phyloP scores from a whole-genome alignment of 2,888 invertebrate species.

The Saturnia pavonia region DNA sequence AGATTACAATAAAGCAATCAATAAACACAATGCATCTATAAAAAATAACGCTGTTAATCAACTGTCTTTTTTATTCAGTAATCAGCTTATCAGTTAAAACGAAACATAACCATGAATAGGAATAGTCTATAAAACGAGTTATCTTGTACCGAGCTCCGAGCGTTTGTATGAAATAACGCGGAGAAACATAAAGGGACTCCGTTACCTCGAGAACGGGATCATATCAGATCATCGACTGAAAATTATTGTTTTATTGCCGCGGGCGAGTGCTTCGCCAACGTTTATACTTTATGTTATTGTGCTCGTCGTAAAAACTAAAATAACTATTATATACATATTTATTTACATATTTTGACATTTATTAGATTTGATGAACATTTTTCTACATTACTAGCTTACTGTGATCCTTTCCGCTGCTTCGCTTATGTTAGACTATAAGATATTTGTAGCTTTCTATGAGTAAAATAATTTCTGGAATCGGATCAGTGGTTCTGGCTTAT shows the following conservation, averaged over 20 bases:
- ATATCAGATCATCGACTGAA: constrained; percentile 25
- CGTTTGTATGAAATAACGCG: constrained; percentile 16
- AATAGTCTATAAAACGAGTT: constrained; percentile 19
- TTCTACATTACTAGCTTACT: no score
- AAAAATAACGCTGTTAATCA: neutral
- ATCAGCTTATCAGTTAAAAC: constrained; percentile 4
- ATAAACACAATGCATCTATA: neutral
- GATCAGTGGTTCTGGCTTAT: no score
- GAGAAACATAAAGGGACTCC: constrained; percentile 11
- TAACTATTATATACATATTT: constrained; percentile 10
- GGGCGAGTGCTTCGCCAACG: constrained; percentile 10
- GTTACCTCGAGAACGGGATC: constrained; percentile 14
- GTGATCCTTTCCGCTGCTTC: no score
- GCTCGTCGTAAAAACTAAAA: constrained; percentile 14
- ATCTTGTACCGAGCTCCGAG: constrained; percentile 16
- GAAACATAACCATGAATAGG: neutral
- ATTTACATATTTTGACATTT: constrained; percentile 8
- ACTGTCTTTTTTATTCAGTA: neutral
- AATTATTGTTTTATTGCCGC: constrained; percentile 27
- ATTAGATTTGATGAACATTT: neutral
- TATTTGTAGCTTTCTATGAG: no score
- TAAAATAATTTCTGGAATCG: no score
- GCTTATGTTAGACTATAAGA: no score
- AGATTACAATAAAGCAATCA: neutral
- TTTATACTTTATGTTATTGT: constrained; percentile 16